Base-by-base conservation (phyloP, 2,113 vertebrate species). In the Xiphophorus hellerii region DNA sequence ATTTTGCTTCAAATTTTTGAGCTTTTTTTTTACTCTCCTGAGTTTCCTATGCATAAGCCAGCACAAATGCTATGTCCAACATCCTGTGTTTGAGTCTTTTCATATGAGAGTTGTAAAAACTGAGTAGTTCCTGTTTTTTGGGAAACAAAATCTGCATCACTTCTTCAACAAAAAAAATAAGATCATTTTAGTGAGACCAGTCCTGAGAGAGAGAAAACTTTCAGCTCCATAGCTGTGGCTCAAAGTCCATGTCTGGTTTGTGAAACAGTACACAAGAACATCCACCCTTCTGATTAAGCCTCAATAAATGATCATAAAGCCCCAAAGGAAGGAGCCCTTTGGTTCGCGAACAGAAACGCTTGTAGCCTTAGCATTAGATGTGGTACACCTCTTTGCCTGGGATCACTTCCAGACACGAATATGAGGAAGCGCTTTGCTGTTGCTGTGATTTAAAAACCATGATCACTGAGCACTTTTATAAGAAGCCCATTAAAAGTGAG, bases 381-480 rank as follows among this genome's bases (percentile, higher is more conserved):
- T 94, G 93, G 94, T 92, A 69, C 90, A 89, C 89, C 91, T 93
- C 93, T 87, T 77, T 39, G 66, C 80, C 86, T 83, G 90, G 91
- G 91, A 94, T 92, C 81, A 77, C 82, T 94, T 95, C 93, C 95
- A 95, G 93, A 92, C 87, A 77, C 82, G 62, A 74, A 84, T 84
- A 87, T 73, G 86, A 93, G 92, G 93, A 94, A 93, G 90, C 72
- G 73, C 89, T 90, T 90, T 87, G 81, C 90, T 80, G 82, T 88
- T 75, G 87, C 90, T 88, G 85, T 93, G 94, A 93, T 94, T 93
- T 91, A 84, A 95, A 94, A 92, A 92, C 89, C 92, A 92, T 90
- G 93, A 95, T 95, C 91, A 88, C 84, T 85, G 88, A 91, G 90
- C 75, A 88, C 84, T 93, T 94, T 94, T 94, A 94, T 92, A 91